Evolutionary conservation across 2,113 vertebrate genomes (phyloP).

Genomic region (Recurvirostra avosetta): DNA sequence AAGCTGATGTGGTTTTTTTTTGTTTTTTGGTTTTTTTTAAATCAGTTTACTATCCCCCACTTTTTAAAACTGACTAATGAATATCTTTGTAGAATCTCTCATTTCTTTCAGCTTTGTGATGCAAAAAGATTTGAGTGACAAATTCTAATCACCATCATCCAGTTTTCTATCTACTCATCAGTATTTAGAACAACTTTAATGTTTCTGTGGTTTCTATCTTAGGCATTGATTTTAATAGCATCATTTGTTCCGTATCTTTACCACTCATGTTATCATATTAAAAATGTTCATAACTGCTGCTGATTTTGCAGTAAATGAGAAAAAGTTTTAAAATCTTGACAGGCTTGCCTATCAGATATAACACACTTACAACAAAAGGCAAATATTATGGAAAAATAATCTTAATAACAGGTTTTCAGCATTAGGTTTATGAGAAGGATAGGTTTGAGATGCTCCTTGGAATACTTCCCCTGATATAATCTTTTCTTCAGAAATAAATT

Average conservation of each 20-base stretch:
- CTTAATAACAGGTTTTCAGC: background rate
- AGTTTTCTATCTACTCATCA: background rate
- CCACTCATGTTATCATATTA: background rate
- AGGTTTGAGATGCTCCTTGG: background rate
- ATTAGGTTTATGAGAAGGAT: background rate
- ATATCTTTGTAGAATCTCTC: background rate
- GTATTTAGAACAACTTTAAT: background rate
- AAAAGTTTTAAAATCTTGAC: background rate
- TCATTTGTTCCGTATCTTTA: background rate
- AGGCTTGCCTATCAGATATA: background rate
- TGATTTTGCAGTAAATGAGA: background rate
- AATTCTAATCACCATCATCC: background rate
- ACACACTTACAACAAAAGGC: background rate
- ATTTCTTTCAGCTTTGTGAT: background rate
- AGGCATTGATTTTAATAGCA: background rate
- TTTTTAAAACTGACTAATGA: background rate
- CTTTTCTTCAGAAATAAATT: background rate
- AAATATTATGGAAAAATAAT: background rate
- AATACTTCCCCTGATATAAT: background rate
- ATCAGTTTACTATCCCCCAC: background rate
- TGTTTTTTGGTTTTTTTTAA: fast-evolving
- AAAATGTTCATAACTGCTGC: background rate
- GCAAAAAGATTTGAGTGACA: background rate
- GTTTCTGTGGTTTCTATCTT: background rate
- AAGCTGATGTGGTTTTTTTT: background rate